Conservation (phyloP, 2,888 invertebrate genomes). For the Mimas tiliae region DNA sequence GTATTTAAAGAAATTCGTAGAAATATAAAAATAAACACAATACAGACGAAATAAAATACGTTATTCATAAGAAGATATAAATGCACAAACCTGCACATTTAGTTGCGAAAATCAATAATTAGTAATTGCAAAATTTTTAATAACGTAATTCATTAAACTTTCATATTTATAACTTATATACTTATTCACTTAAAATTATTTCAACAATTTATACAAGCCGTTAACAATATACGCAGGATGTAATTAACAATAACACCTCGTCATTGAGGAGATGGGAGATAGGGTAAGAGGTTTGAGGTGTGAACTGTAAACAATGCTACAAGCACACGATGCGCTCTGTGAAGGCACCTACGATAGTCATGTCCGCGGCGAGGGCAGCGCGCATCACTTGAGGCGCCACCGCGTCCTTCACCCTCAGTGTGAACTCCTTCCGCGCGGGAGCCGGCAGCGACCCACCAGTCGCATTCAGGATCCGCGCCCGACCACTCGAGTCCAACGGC, state of each 20-base stretch:
- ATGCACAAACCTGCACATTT: slow-evolving; percentile 6
- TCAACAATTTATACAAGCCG: slow-evolving; percentile 32
- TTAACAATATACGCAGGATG: slow-evolving; percentile 21
- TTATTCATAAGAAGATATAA: neutral
- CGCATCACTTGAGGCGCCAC: slow-evolving; percentile 73
- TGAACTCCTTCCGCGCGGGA: slow-evolving; percentile 70
- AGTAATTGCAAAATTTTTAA: slow-evolving; percentile 11
- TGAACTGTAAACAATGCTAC: slow-evolving; percentile 50
- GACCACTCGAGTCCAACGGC: slow-evolving; percentile 65
- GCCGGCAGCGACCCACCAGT: slow-evolving; percentile 66
- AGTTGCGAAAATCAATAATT: slow-evolving; percentile 14
- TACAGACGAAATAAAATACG: neutral
- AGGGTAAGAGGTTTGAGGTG: neutral
- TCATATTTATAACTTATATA: slow-evolving; percentile 22
- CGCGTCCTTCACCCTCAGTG: slow-evolving; percentile 67
- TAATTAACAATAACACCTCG: slow-evolving; percentile 15
- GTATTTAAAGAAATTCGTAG: slow-evolving; percentile 20
- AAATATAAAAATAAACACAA: slow-evolving; percentile 19
- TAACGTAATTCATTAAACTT: slow-evolving; percentile 3
- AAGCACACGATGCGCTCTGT: slow-evolving; percentile 75
- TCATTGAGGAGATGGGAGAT: neutral
- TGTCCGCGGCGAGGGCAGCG: slow-evolving; percentile 69
- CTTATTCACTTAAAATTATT: slow-evolving; percentile 30
- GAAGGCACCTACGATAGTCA: slow-evolving; percentile 74
- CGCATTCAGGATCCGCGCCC: slow-evolving; percentile 58